These are phyloP conservation scores for Symphodus melops DNA, from an alignment of 2,113 vertebrate species.

Conservation along the genomic window DNA sequence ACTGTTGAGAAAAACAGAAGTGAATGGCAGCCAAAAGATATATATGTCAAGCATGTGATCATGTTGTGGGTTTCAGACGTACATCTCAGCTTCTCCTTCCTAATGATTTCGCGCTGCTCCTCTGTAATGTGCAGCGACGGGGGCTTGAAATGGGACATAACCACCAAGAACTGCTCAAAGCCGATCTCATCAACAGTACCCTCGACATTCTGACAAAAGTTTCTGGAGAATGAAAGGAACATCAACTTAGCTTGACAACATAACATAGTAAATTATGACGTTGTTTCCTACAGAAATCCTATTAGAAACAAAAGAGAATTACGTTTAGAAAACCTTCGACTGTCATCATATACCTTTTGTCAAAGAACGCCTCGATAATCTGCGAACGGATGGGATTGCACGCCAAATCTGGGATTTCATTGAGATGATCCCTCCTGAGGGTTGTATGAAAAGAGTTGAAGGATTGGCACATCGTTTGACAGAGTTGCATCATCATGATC, in stretches of 20 bases:
- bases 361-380: slow-evolving; percentile 94
- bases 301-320: not conserved
- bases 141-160: slow-evolving; percentile 95
- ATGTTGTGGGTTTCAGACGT: slow-evolving; percentile 45
- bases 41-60: not conserved
- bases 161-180: slow-evolving; percentile 93
- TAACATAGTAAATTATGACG: not conserved
- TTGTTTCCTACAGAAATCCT: no score
- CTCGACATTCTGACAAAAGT: slow-evolving; percentile 82
- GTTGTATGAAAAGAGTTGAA: slow-evolving; percentile 6
- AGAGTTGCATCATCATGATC: not conserved
- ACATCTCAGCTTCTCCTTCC: slow-evolving; percentile 94
- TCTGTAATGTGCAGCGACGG: slow-evolving; percentile 85
- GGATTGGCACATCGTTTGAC: not conserved
- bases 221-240: slow-evolving; percentile 75
- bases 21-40: not conserved
- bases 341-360: slow-evolving; percentile 85
- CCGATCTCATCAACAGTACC: slow-evolving; percentile 89
- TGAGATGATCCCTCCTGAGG: slow-evolving; percentile 90
- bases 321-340: not conserved
- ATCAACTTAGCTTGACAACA: not conserved
- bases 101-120: slow-evolving; percentile 86
- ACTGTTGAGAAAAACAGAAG: slow-evolving; percentile 79
- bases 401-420: slow-evolving; percentile 88
- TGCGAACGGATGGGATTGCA: slow-evolving; percentile 92